Evolutionary conservation across 35 echinoderm and acorn worm genomes (phyloP).

Genomic region (Holothuria glaberrima): DNA sequence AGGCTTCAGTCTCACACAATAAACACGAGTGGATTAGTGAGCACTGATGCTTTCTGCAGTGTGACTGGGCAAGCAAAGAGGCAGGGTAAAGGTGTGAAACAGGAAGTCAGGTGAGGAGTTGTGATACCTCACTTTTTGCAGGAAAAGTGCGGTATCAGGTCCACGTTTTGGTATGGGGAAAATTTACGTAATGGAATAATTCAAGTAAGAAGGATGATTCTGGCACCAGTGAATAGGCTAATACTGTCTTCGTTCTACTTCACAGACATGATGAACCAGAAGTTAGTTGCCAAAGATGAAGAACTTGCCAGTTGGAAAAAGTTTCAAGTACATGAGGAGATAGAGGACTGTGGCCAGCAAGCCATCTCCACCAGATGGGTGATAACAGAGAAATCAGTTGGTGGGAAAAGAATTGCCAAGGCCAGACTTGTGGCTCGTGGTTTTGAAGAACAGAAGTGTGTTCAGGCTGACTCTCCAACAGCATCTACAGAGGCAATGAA

Average conservation of each 20-base stretch:
- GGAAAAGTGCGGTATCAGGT: no score
- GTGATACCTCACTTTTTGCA: no score
- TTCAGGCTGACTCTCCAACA: conserved; percentile 31
- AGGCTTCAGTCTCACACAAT: no score
- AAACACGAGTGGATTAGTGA: no score
- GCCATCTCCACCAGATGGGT: conserved; percentile 20
- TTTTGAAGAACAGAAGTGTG: not conserved
- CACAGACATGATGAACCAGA: conserved; percentile 14
- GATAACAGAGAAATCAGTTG: conserved; percentile 3
- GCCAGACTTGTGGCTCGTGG: not conserved
- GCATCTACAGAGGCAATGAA: conserved; percentile 2
- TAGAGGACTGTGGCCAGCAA: not conserved
- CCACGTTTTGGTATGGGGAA: no score
- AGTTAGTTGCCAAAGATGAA: conserved; percentile 26
- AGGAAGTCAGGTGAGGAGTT: no score
- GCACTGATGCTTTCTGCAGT: no score
- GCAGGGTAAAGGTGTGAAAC: no score
- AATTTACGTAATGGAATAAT: no score
- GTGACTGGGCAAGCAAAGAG: no score
- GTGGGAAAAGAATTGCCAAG: conserved; percentile 1
- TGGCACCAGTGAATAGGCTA: not conserved
- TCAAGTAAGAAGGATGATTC: not conserved
- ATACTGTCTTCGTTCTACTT: conserved; percentile 27
- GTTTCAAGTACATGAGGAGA: not conserved
- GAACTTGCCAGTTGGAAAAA: not conserved